Base-by-base conservation (phyloP, 2,888 invertebrate species). In the Drosophila maculinotata region DNA sequence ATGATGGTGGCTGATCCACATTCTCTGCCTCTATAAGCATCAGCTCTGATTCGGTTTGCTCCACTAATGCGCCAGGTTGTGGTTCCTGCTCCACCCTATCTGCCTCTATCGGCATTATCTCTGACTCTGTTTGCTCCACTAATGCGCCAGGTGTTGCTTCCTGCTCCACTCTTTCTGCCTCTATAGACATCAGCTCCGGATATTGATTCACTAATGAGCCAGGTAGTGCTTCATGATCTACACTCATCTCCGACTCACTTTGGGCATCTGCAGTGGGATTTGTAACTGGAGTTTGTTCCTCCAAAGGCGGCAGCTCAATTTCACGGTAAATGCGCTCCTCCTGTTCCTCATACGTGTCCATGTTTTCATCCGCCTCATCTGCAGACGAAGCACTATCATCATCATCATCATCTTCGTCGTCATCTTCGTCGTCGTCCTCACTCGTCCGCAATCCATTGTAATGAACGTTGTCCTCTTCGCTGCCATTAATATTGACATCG, bases 271-370 rank as follows among this genome's bases (percentile, higher is more conserved):
- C n/a, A 3, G 69, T 17, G 25, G 31, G 1, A 3, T 9, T 30
- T 3, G 36, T 38, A 6, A 1, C 20, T 6, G 23, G 15, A n/a
- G 9, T 20, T 5, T 53, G 33, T 20, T 69, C 72, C 25, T 65
- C 74, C 7, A 74, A 36, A 5, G 48, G 65, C 7, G 33, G 48
- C 1, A 79, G 69, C 48, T 89, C 87, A 5, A 88, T 59, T 67
- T 89, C 89, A 7, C 70, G 74, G 63, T 87, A 87, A 44, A 85
- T 79, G 12, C 84, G 73, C 14, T 67, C 57, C 6, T 52, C 75
- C 10, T 51, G 41, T 1, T 79, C 76, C 9, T 72, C 77, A 42
- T 44, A 49, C 9, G 75, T 69, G 15, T 74, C 76, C 47, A 68
- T 68, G 4, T 56, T 58, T 25, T 79, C 85, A 6, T 79, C 82